Conservation (phyloP, 2,888 invertebrate species). For the Drosophila macrothrix region DNA sequence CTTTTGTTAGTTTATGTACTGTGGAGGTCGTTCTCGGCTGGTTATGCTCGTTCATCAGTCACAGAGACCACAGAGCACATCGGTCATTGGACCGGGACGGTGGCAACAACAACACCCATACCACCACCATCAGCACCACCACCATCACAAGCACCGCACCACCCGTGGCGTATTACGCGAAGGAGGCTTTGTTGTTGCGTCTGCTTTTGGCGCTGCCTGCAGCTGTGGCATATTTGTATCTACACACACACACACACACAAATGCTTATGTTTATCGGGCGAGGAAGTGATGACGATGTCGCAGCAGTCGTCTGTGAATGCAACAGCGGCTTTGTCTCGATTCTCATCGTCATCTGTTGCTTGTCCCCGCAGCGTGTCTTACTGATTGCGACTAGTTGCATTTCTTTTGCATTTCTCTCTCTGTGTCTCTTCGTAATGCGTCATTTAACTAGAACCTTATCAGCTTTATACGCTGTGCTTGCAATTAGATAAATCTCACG, state of each 20-base stretch:
- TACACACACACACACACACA: constrained; percentile 21
- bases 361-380: neutral
- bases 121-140: constrained; percentile 23
- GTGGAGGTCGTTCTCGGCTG: constrained; percentile 77
- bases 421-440: constrained; percentile 52
- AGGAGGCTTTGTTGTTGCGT: constrained; percentile 51
- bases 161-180: constrained; percentile 71
- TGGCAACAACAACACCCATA: constrained; percentile 31
- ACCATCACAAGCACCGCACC: constrained; percentile 20
- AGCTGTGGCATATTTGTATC: constrained; percentile 53
- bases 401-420: constrained; percentile 16
- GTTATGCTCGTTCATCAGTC: constrained; percentile 65
- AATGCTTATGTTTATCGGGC: constrained; percentile 56
- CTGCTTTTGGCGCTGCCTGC: constrained; percentile 56
- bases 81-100: constrained; percentile 76
- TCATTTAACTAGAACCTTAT: constrained; percentile 59
- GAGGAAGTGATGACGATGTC: constrained; percentile 75
- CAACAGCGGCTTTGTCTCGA: constrained; percentile 29
- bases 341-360: constrained; percentile 17
- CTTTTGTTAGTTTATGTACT: constrained; percentile 51
- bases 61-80: constrained; percentile 51
- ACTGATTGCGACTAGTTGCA: constrained; percentile 14
- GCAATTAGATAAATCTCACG: constrained; percentile 66
- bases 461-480: constrained; percentile 28
- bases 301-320: constrained; percentile 34